Evolutionary conservation across 2,113 vertebrate genomes (phyloP).

Genomic region (Gymnogyps californianus): DNA sequence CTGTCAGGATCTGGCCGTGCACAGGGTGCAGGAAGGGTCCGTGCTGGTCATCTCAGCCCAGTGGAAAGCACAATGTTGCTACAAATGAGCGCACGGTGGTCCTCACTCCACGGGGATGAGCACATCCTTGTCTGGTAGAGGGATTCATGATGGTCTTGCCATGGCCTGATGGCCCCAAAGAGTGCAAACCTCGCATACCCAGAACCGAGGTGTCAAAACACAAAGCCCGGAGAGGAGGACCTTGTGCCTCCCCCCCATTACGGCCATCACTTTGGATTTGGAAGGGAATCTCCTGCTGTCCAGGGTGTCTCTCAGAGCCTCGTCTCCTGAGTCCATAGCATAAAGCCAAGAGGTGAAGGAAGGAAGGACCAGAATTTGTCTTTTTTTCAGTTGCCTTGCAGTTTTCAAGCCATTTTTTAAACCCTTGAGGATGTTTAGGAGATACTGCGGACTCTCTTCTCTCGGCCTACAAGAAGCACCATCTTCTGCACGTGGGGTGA

Average conservation of each 20-base stretch:
- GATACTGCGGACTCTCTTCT: background rate
- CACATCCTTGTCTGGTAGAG: background rate
- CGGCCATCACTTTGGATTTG: background rate
- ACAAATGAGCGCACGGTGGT: rapidly evolving
- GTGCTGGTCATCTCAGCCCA: background rate
- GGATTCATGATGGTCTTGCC: background rate
- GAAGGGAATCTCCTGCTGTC: background rate
- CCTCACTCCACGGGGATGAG: background rate
- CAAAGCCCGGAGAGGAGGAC: background rate
- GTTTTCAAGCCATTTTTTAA: background rate
- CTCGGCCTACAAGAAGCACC: background rate
- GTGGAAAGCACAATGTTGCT: background rate
- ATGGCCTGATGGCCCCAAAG: background rate
- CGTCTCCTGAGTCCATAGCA: rapidly evolving
- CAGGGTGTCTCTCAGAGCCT: background rate
- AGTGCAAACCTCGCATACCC: background rate
- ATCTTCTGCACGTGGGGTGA: background rate
- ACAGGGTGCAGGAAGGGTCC: background rate
- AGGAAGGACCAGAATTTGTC: background rate
- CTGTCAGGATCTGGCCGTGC: rapidly evolving
- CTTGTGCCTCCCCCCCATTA: rapidly evolving
- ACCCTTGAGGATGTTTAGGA: background rate
- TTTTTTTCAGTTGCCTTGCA: background rate
- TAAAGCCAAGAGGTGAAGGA: background rate
- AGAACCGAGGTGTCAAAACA: background rate